Evolutionary conservation across 2,888 invertebrate genomes (phyloP).

Genomic region (Tinea trinotella): DNA sequence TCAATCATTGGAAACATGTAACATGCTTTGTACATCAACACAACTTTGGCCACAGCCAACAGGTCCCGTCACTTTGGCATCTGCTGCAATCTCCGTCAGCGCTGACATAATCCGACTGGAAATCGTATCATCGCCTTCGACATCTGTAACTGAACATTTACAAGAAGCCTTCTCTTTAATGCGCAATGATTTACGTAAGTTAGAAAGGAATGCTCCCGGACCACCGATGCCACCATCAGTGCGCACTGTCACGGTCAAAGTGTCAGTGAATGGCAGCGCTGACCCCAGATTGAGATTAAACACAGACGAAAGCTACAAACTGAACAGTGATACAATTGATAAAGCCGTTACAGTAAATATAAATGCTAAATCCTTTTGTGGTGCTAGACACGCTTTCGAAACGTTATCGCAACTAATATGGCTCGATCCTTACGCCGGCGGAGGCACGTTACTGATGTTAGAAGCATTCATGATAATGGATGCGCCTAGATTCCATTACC

Average conservation of each 20-base stretch:
- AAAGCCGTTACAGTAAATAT: conserved; percentile 73
- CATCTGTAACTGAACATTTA: conserved; percentile 49
- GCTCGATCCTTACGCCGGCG: conserved; percentile 78
- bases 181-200: conserved; percentile 57
- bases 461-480: conserved; percentile 81
- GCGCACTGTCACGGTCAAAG: conserved; percentile 57
- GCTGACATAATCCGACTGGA: conserved; percentile 65
- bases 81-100: conserved; percentile 74
- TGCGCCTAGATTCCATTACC: conserved; percentile 81
- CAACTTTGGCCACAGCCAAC: conserved; percentile 88
- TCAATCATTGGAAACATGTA: conserved; percentile 80
- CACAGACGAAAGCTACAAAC: conserved; percentile 82
- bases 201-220: conserved; percentile 58
- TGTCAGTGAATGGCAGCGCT: conserved; percentile 65
- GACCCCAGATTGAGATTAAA: conserved; percentile 74
- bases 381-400: conserved; percentile 83
- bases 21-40: conserved; percentile 82
- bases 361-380: conserved; percentile 79
- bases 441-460: conserved; percentile 74
- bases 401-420: conserved; percentile 86
- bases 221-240: conserved; percentile 28
- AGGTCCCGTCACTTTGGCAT: conserved; percentile 77
- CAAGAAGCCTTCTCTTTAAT: conserved; percentile 65
- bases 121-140: conserved; percentile 45
- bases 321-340: conserved; percentile 69